Conservation (phyloP, 92 coral and sea anemone genomes). For the Anthopleura xanthogrammica region DNA sequence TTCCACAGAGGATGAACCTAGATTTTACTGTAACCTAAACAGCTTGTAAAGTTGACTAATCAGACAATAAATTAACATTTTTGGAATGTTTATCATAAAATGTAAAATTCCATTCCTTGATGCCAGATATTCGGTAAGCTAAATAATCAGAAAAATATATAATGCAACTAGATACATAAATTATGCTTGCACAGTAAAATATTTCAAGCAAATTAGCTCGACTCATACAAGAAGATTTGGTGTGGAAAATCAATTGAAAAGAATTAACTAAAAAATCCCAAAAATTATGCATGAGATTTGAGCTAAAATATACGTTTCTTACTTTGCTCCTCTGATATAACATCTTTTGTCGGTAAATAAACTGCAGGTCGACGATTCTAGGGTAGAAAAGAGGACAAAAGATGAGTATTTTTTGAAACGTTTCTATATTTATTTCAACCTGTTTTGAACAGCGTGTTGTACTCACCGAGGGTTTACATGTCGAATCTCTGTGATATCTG, state of each 20-base stretch:
- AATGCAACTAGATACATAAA: no score
- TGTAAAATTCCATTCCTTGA: no score
- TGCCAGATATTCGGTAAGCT: no score
- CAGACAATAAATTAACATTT: no score
- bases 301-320: background rate
- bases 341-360: conserved; percentile 92
- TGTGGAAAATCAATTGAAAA: background rate
- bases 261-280: background rate
- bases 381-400: conserved; percentile 7
- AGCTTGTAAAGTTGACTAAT: no score
- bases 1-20: no score
- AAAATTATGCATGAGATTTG: background rate
- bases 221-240: background rate
- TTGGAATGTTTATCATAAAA: no score
- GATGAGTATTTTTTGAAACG: background rate
- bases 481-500: conserved; percentile 75
- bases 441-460: conserved; percentile 1
- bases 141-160: no score
- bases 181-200: no score
- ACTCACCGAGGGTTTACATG: conserved; percentile 84
- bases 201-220: no score
- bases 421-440: background rate
- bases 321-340: conserved; percentile 77
- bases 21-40: no score
- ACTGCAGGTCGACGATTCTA: conserved; percentile 93